Percentiles rank a stretch among this genome's conserved stretches.
phyloP scores from a whole-genome alignment of 2,797 vertebrate genomes.

The Karalla daura region DNA sequence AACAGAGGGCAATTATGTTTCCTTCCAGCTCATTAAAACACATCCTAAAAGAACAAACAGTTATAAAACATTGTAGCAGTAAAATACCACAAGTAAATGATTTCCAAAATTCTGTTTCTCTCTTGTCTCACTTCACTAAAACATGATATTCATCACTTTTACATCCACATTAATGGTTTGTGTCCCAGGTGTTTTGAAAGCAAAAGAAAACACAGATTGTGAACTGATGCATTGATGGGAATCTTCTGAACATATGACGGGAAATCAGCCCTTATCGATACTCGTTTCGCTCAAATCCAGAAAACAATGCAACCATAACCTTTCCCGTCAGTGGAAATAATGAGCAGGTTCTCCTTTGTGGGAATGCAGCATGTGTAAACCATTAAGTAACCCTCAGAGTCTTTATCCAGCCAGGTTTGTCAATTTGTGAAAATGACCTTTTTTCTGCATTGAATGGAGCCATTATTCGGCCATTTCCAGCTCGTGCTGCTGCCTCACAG shows the following conservation, averaged over 20 bases:
- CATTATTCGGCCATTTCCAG: constrained; percentile 27
- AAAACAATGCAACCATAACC: constrained; percentile 16
- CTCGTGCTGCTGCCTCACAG: constrained; percentile 11
- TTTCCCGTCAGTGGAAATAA: constrained; percentile 29
- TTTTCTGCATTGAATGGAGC: constrained; percentile 14
- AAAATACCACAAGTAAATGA: no score
- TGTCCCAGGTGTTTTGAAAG: neutral
- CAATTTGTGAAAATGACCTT: constrained; percentile 39
- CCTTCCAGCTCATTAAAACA: neutral
- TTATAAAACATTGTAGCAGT: neutral
- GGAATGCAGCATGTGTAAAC: neutral
- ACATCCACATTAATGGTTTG: neutral
- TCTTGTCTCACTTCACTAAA: no score
- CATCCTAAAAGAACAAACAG: neutral
- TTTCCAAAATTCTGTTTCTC: neutral
- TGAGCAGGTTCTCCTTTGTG: constrained; percentile 23
- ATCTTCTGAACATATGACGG: neutral
- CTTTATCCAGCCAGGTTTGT: constrained; percentile 22
- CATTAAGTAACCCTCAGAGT: constrained; percentile 15
- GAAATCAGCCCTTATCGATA: neutral
- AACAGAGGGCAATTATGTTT: neutral
- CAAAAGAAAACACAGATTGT: neutral
- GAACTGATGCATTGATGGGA: neutral
- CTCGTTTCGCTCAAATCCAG: neutral
- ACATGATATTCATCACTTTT: neutral